Evolutionary conservation across 2,888 invertebrate genomes (phyloP), one percentile per base, ranked within the genome.

Genomic region (Stegana nigrithorax): DNA sequence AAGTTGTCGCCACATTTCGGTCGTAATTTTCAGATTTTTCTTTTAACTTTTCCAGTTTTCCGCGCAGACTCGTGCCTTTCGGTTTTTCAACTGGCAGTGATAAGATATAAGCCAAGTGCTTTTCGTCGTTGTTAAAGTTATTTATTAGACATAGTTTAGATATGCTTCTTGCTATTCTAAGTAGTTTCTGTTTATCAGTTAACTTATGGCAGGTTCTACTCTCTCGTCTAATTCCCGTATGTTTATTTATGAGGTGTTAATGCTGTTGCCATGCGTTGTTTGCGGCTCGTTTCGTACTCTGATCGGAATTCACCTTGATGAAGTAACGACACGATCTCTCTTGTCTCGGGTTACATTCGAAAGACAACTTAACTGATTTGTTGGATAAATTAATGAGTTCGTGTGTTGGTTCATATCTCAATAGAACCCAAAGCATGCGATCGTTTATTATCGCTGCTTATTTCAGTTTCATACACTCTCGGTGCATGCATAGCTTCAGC

Each of bases 181-280:
- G n/a, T 36, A 36, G 10, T 36, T 36, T 10, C n/a, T 3, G 36
- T n/a, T 36, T n/a, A 36, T n/a, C 17, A 47, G 17, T 47, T 47
- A 26, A 17, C 26, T 50, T 26, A 26, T 50, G 23, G 10, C 77
- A 69, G 72, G 63, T 68, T 72, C 68, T 69, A 67, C 70, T 63
- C 67, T 8, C 19, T 32, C 25, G 14, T 26, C n/a, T 51, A 26
- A 14, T 27, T 51, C 36, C 27, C 14, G 51, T n/a, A n/a, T 44
- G 69, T 68, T 73, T 72, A 78, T 80, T 80, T 79, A 79, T 78
- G 73, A 72, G 75, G 69, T 67, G 81, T 78, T 75, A 73, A 71
- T 63, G 73, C n/a, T n/a, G n/a, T n/a, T n/a, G n/a, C n/a, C n/a
- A n/a, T n/a, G n/a, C n/a, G n/a, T n/a, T n/a, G n/a, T n/a, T n/a